Percentiles rank a stretch among this genome's conserved stretches.
phyloP scores from a whole-genome alignment of 1,140 invertebrate species.

The Andrena cerasifolii region DNA sequence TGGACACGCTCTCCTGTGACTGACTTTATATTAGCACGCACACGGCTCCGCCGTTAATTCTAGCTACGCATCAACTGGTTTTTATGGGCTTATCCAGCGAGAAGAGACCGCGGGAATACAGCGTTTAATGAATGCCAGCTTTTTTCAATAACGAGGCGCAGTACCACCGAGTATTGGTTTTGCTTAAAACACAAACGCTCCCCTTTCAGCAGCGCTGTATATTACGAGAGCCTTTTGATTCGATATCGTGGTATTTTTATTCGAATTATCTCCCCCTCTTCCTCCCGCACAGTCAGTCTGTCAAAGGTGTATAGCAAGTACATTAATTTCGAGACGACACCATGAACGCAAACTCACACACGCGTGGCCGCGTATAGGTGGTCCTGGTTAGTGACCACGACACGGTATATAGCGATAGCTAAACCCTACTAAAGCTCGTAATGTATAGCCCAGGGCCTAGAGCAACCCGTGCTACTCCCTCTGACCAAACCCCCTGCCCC shows the following conservation, averaged over 20 bases:
- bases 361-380: conserved; percentile 47
- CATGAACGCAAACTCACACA: neutral
- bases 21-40: too few relatives aligned
- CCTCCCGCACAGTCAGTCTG: neutral
- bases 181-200: neutral
- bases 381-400: conserved; percentile 74
- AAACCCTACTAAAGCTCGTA: conserved; percentile 76
- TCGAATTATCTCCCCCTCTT: conserved; percentile 10
- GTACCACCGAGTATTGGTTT: neutral
- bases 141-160: conserved; percentile 10
- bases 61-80: neutral
- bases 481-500: conserved; percentile 52
- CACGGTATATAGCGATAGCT: conserved; percentile 72
- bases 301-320: conserved; percentile 46
- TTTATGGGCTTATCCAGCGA: neutral
- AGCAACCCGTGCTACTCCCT: conserved; percentile 67
- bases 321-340: conserved; percentile 47
- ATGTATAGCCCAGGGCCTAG: conserved; percentile 74
- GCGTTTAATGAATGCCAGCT: neutral
- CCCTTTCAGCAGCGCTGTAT: neutral
- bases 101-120: neutral
- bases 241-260: conserved; percentile 21
- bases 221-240: neutral
- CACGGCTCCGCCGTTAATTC: too few relatives aligned
- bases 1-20: too few relatives aligned